phyloP scores from a whole-genome alignment of 2,113 vertebrate species.

The Sylvia atricapilla region DNA sequence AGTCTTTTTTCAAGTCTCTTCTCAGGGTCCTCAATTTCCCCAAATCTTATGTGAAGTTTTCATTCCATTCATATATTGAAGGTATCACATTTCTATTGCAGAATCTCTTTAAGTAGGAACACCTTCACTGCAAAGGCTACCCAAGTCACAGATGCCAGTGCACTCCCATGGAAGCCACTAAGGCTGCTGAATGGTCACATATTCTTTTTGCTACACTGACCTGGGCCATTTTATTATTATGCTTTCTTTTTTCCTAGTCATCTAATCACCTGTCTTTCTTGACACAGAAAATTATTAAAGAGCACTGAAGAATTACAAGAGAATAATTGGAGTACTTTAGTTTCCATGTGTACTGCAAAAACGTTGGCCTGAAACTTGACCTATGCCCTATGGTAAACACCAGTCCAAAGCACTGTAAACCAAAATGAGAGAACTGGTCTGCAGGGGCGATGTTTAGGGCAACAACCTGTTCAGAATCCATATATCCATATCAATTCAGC shows the following conservation, averaged over 20 bases:
- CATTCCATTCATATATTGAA: neutral
- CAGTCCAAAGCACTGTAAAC: neutral
- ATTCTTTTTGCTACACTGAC: neutral
- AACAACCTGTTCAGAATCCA: neutral
- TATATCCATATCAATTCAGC: neutral
- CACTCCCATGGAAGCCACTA: neutral
- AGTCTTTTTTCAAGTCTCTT: neutral
- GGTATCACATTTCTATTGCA: neutral
- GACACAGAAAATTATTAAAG: neutral
- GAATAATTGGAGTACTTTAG: neutral
- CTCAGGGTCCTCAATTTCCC: accelerated
- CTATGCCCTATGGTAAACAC: neutral
- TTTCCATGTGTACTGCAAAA: neutral
- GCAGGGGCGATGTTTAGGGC: neutral
- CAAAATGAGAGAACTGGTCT: neutral
- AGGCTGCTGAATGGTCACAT: neutral
- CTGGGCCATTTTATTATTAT: neutral
- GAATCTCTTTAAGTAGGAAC: neutral
- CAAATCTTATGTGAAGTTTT: neutral
- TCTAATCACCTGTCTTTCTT: neutral
- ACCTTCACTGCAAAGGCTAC: neutral
- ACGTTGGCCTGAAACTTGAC: neutral
- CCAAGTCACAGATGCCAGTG: neutral
- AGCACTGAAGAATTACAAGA: neutral
- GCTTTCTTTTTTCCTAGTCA: neutral